These are phyloP conservation scores for Cyclura pinguis DNA, from an alignment of 2,797 vertebrate species.

Conservation along the genomic window DNA sequence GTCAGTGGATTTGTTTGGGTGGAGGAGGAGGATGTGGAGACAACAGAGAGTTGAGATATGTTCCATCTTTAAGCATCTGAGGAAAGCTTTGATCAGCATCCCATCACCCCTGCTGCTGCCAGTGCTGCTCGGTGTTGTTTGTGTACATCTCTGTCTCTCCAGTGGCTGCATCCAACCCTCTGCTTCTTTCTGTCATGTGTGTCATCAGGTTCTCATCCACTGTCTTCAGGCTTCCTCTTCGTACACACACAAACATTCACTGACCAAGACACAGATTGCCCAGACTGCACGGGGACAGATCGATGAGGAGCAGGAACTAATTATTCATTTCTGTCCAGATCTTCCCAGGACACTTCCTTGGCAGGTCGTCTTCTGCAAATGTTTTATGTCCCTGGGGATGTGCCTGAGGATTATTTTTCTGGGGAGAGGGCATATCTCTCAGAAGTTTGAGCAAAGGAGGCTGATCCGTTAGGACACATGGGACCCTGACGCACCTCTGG, in stretches of 20 bases:
- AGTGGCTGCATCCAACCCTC: conserved; percentile 12
- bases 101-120: too few relatives aligned
- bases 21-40: neutral
- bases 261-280: conserved; percentile 44
- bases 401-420: neutral
- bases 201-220: conserved; percentile 35
- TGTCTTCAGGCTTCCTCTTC: conserved; percentile 33
- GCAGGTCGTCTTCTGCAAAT: neutral
- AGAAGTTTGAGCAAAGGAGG: too few relatives aligned
- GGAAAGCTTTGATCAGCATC: neutral
- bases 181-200: conserved; percentile 25
- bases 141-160: neutral
- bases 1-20: neutral
- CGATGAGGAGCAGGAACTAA: conserved; percentile 50
- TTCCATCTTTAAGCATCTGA: too few relatives aligned
- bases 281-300: conserved; percentile 62
- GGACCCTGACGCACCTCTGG: too few relatives aligned
- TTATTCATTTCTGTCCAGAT: conserved; percentile 14
- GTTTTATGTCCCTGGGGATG: too few relatives aligned
- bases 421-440: too few relatives aligned
- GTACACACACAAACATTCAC: too few relatives aligned
- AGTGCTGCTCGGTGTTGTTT: too few relatives aligned
- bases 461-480: too few relatives aligned
- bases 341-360: neutral
- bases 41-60: too few relatives aligned